Conservation (phyloP, 2,888 invertebrate genomes). For the Phortica magna region DNA sequence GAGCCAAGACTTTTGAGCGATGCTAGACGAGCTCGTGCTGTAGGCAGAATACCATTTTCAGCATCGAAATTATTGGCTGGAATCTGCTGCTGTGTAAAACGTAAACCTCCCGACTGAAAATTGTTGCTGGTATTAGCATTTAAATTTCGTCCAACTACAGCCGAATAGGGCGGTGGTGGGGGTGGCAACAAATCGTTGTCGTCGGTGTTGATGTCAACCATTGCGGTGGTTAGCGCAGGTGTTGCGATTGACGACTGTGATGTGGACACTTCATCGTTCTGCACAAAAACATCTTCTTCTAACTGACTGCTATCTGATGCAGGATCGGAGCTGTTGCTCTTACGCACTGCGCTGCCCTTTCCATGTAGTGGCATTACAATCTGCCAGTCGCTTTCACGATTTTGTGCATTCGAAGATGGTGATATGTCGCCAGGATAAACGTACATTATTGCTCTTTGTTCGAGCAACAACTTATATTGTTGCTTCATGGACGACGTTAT, state of each 20-base stretch:
- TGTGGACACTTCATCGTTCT: conserved; percentile 62
- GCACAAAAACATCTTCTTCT: conserved; percentile 73
- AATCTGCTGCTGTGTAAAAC: conserved; percentile 64
- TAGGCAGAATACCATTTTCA: conserved; percentile 72
- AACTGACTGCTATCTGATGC: conserved; percentile 72
- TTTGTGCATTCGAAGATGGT: conserved; percentile 60
- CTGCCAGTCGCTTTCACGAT: conserved; percentile 76
- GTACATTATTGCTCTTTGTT: conserved; percentile 86
- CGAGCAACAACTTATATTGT: conserved; percentile 90
- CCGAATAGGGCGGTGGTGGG: conserved; percentile 66
- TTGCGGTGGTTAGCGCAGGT: neutral
- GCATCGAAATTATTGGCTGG: conserved; percentile 55
- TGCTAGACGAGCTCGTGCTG: conserved; percentile 81
- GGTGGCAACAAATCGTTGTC: conserved; percentile 32
- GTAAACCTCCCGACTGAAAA: conserved; percentile 47
- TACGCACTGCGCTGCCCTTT: conserved; percentile 54
- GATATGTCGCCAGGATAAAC: conserved; percentile 82
- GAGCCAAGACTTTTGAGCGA: conserved; percentile 85
- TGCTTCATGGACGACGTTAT: conserved; percentile 86
- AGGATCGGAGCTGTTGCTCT: conserved; percentile 74
- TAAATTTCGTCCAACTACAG: conserved; percentile 55
- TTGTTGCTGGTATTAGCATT: conserved; percentile 33
- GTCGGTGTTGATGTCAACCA: conserved; percentile 5
- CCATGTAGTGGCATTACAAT: conserved; percentile 76
- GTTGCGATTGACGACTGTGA: neutral